Conservation (phyloP, 2,888 invertebrate genomes). For the Drosophila suboccidentalis region DNA sequence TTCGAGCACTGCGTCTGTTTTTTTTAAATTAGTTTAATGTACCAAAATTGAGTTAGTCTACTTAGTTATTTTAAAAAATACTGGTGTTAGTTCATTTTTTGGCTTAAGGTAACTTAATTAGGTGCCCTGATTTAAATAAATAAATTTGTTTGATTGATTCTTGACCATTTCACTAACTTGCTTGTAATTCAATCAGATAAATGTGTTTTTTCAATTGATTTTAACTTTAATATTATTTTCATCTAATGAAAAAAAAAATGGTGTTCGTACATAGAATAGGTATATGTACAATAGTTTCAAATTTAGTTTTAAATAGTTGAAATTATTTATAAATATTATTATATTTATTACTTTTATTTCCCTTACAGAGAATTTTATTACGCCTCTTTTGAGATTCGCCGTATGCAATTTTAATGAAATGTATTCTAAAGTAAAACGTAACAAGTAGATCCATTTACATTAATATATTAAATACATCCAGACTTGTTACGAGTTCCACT, state of each 20-base stretch:
- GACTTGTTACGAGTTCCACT: neutral
- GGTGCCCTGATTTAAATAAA: neutral
- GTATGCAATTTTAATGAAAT: no score
- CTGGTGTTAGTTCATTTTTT: neutral
- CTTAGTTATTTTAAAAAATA: constrained; percentile 27
- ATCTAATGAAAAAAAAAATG: neutral
- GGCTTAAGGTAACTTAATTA: constrained; percentile 39
- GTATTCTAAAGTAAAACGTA: no score
- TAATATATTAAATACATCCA: neutral
- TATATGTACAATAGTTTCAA: neutral
- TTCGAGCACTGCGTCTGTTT: constrained; percentile 26
- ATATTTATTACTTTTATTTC: no score
- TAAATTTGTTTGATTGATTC: neutral
- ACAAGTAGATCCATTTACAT: no score
- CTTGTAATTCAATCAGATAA: neutral
- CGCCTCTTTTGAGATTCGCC: neutral
- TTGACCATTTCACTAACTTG: neutral
- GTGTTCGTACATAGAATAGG: neutral
- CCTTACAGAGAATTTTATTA: no score
- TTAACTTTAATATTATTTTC: neutral
- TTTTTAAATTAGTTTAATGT: constrained; percentile 29
- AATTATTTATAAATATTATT: neutral
- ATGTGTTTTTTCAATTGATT: neutral
- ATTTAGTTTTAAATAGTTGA: neutral
- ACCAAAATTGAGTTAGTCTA: constrained; percentile 53